phyloP scores from a whole-genome alignment of 2,113 vertebrate species.

The Recurvirostra avosetta region DNA sequence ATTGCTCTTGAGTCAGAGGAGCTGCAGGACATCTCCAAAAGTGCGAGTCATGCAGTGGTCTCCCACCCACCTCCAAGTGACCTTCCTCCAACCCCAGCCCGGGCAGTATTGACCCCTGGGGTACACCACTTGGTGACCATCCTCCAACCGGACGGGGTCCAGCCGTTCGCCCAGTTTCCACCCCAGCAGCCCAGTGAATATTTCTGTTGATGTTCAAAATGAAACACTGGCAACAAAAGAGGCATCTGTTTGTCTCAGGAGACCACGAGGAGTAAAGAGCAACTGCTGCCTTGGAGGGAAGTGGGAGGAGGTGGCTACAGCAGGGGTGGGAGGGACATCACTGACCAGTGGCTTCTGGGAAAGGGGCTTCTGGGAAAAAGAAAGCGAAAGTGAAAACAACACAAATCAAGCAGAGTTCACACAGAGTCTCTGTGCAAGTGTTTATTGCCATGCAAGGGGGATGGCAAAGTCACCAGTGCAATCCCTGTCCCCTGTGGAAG shows the following conservation, averaged over 20 bases:
- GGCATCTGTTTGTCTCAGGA: background rate
- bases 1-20: too few relatives aligned
- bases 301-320: background rate
- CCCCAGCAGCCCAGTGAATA: rapidly evolving
- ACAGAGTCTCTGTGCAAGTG: rapidly evolving
- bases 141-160: background rate
- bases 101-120: background rate
- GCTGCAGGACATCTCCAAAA: too few relatives aligned
- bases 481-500: rapidly evolving
- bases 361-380: background rate
- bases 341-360: background rate
- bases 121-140: background rate
- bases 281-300: background rate
- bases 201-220: background rate
- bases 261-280: background rate
- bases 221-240: background rate
- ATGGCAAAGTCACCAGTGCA: rapidly evolving
- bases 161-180: background rate
- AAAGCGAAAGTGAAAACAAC: background rate
- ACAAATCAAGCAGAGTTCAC: background rate
- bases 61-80: too few relatives aligned
- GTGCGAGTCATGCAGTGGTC: too few relatives aligned
- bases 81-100: too few relatives aligned
- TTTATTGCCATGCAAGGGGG: background rate
- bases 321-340: background rate